Conservation (phyloP, 2,888 invertebrate species). For the Priocnemis perturbator region DNA sequence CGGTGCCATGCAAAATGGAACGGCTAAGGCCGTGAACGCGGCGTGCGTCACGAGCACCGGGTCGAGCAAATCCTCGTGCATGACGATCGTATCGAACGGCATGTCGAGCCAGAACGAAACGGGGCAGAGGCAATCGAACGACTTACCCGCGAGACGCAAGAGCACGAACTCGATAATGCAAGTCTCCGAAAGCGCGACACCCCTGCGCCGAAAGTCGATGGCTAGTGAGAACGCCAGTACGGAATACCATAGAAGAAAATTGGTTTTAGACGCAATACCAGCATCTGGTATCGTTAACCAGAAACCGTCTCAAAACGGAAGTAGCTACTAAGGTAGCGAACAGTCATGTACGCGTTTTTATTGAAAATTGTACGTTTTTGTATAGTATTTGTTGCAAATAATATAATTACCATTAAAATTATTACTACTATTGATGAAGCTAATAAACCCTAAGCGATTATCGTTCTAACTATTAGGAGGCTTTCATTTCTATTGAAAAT, state of each 20-base stretch:
- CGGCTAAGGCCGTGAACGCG: conserved; percentile 49
- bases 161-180: conserved; percentile 65
- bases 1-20: conserved; percentile 32
- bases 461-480: conserved; percentile 41
- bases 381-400: conserved; percentile 70
- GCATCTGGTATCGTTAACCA: conserved; percentile 47
- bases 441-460: conserved; percentile 32
- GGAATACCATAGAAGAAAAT: conserved; percentile 67
- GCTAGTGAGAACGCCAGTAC: conserved; percentile 67
- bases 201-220: conserved; percentile 77
- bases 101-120: conserved; percentile 41
- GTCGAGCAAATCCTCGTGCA: conserved; percentile 37
- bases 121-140: conserved; percentile 45
- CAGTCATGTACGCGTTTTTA: conserved; percentile 38
- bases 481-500: conserved; percentile 37
- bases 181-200: conserved; percentile 63
- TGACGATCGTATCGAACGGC: conserved; percentile 43
- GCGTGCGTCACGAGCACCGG: conserved; percentile 38
- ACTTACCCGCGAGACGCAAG: conserved; percentile 64
- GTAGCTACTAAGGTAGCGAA: conserved; percentile 46
- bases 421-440: conserved; percentile 37
- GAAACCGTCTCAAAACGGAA: conserved; percentile 61
- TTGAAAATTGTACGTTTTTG: conserved; percentile 57
- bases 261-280: conserved; percentile 64
- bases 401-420: conserved; percentile 60